Evolutionary conservation across 2,113 vertebrate species (phyloP), one percentile per base, ranked within the genome.

Genomic region (Symphodus melops): DNA sequence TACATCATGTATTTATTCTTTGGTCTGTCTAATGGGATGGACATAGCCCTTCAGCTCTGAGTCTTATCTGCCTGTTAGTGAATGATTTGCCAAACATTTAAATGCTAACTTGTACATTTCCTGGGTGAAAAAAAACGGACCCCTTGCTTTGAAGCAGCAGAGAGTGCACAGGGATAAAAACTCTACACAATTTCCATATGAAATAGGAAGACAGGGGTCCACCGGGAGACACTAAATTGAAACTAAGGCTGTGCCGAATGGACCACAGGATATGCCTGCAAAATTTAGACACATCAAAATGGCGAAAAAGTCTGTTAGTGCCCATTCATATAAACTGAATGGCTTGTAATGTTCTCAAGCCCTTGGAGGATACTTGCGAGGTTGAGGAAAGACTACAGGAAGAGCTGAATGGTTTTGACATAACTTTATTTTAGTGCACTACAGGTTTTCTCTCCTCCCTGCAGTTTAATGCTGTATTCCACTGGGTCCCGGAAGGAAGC

Each of bases 221-320:
- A 91, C 60, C 0, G 97, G 96, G 97, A 98, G 94, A 96, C 93
- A 94, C 96, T 94, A 96, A 99, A 99, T 98, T 97, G 97, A 99
- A 99, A 97, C 95, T 95, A 96, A 96, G 97, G 95, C 98, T 99
- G 98, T 96, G 95, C 91, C 93, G 90, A 94, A 95, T 94, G 93
- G 96, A 94, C 94, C 96, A 97, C 98, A 98, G 98, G 98, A 98
- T 96, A 91, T 96, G 96, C 95, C 97, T 99, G 98, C 96, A 96
- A 96, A 92, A 98, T 96, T 94, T 95, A 94, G 96, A 96, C 95
- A 91, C 90, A 94, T 94, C 88, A 89, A 94, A 97, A 98, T 98
- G 96, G 96, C 93, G 93, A 97, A 98, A 98, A 96, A 94, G 96
- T 96, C 97, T 98, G 98, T 96, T 93, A 94, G 96, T 98, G 96